These are phyloP conservation scores for Caenorhabditis virilis DNA, from an alignment of 2,888 invertebrate species.

Conservation along the genomic window DNA sequence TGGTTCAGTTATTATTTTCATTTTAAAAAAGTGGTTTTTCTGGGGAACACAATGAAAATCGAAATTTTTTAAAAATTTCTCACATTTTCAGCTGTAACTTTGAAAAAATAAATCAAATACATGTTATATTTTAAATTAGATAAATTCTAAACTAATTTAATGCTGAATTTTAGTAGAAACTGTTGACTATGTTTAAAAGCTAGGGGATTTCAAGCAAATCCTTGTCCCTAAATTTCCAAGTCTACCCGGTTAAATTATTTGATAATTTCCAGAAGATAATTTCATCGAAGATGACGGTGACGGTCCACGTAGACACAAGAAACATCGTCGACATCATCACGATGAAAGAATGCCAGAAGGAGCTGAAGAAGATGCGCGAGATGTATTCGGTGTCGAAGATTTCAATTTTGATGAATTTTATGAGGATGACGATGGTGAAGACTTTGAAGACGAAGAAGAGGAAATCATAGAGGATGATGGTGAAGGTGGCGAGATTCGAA, in stretches of 20 bases:
- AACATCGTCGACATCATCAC: slow-evolving; percentile 11
- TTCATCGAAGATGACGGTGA: slow-evolving; percentile 88
- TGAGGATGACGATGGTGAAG: slow-evolving; percentile 66
- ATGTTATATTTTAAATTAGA: too few species aligned
- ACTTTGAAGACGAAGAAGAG: slow-evolving; percentile 61
- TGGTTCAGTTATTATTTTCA: too few species aligned
- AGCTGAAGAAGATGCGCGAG: slow-evolving; percentile 81
- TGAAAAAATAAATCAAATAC: too few species aligned
- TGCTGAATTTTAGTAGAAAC: too few species aligned
- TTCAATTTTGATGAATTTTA: slow-evolving; percentile 76
- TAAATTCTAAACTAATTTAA: too few species aligned
- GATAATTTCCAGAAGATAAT: slow-evolving; percentile 75
- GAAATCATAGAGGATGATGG: slow-evolving; percentile 62
- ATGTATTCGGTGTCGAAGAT: slow-evolving; percentile 94
- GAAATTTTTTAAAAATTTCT: too few species aligned
- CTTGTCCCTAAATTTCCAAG: background rate
- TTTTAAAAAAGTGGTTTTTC: too few species aligned
- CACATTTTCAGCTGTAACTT: too few species aligned
- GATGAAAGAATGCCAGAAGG: slow-evolving; percentile 42
- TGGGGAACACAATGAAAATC: too few species aligned
- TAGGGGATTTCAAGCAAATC: too few species aligned
- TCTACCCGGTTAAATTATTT: slow-evolving; percentile 2
- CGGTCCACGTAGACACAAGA: slow-evolving; percentile 18
- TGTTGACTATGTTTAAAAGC: too few species aligned
- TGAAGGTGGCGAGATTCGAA: slow-evolving; percentile 69